phyloP scores from a whole-genome alignment of 2,113 vertebrate species.

The Corvus cornix region DNA sequence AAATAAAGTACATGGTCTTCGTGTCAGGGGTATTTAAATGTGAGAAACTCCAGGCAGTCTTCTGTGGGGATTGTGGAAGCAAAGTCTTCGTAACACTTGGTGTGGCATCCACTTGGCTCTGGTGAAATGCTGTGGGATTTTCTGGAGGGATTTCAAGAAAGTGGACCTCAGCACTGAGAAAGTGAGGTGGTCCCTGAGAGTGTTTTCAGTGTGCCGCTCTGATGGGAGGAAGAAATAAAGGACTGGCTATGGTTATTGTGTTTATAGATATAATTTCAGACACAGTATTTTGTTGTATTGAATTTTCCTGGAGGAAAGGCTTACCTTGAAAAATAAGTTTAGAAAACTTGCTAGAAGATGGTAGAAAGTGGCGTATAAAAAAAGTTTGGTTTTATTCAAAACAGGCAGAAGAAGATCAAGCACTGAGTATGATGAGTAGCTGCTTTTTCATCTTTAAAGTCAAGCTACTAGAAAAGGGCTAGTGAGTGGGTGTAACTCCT shows the following conservation, averaged over 20 bases:
- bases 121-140: background rate
- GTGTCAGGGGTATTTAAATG: background rate
- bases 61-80: background rate
- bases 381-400: background rate
- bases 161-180: background rate
- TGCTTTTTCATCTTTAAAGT: conserved; percentile 8
- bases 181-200: background rate
- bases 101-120: background rate
- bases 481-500: background rate
- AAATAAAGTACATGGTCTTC: background rate
- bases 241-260: background rate
- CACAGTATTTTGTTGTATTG: background rate
- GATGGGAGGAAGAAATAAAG: background rate
- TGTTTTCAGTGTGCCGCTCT: background rate
- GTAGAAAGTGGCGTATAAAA: background rate
- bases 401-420: conserved; percentile 27
- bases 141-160: background rate
- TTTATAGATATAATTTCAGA: background rate
- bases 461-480: background rate
- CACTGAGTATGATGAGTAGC: background rate
- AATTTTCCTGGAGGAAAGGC: background rate
- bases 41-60: background rate
- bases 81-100: background rate
- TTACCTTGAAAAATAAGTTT: background rate
- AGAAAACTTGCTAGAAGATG: background rate